These are phyloP conservation scores for Formica exsecta DNA, from an alignment of 1,140 invertebrate species.

Conservation along the genomic window DNA sequence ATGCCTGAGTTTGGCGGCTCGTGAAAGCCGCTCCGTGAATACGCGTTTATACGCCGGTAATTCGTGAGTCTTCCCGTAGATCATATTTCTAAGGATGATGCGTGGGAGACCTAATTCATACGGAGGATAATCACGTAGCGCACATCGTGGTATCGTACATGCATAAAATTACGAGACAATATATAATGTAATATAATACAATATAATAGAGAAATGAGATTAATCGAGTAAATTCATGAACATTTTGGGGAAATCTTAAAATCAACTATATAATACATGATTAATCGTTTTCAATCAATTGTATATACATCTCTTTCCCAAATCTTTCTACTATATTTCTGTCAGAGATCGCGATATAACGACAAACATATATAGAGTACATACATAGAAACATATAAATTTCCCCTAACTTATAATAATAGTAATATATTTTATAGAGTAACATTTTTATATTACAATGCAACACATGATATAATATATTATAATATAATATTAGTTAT, in stretches of 20 bases:
- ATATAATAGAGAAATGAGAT: not conserved
- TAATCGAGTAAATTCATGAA: not conserved
- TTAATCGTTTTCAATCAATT: too few relatives aligned
- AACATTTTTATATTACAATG: slow-evolving; percentile 16
- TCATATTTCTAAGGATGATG: slow-evolving; percentile 7
- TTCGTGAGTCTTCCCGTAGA: not conserved
- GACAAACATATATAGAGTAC: not conserved
- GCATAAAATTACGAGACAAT: not conserved
- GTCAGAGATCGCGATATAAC: not conserved
- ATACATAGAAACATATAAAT: too few relatives aligned
- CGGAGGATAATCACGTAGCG: not conserved
- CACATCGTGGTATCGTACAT: not conserved
- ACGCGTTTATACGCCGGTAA: slow-evolving; percentile 8
- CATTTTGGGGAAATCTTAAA: not conserved
- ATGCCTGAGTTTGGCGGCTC: slow-evolving; percentile 39
- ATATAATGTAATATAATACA: not conserved
- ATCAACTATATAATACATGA: too few relatives aligned
- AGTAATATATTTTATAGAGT: too few relatives aligned
- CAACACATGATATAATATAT: not conserved
- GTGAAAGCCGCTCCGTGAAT: slow-evolving; percentile 36
- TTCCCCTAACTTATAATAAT: not conserved
- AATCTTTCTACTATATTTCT: too few relatives aligned
- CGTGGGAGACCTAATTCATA: not conserved
- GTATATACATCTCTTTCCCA: too few relatives aligned
- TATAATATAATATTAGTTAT: slow-evolving; percentile 33